phyloP scores from a whole-genome alignment of 2,113 vertebrate genomes.

The Sakesphorus luctuosus region DNA sequence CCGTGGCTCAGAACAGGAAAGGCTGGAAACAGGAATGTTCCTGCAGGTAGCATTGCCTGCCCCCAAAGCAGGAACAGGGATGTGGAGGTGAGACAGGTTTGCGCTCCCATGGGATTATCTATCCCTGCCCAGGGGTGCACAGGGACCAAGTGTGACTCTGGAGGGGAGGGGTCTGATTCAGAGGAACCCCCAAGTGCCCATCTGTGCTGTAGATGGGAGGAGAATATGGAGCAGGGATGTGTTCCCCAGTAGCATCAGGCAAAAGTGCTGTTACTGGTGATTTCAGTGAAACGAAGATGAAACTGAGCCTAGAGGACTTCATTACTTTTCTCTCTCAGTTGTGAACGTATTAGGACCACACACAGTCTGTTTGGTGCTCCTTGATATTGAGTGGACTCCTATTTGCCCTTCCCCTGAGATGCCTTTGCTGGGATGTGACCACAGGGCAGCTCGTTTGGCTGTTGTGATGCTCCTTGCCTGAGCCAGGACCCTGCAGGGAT shows the following conservation, averaged over 20 bases:
- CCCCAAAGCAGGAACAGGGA: not conserved
- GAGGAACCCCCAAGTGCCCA: too few relatives aligned
- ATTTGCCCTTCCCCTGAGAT: not conserved
- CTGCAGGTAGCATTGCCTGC: accelerated
- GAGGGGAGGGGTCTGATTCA: not conserved
- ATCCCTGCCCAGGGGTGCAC: not conserved
- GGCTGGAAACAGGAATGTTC: not conserved
- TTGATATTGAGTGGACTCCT: not conserved
- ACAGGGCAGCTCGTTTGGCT: accelerated
- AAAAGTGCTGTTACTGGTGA: not conserved
- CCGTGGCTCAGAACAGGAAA: not conserved
- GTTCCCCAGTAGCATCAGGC: not conserved
- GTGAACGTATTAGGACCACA: not conserved
- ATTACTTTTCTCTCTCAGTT: not conserved
- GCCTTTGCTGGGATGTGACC: accelerated
- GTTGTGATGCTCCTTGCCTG: not conserved
- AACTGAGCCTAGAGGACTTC: not conserved
- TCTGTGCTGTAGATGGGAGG: not conserved
- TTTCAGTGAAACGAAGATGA: not conserved
- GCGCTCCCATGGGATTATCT: accelerated
- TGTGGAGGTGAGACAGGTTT: accelerated
- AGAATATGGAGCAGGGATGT: not conserved
- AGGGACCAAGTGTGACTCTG: not conserved
- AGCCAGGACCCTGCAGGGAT: accelerated
- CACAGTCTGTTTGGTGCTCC: not conserved